Base-by-base conservation (phyloP, 2,113 vertebrate species). In the Blennius ocellaris region DNA sequence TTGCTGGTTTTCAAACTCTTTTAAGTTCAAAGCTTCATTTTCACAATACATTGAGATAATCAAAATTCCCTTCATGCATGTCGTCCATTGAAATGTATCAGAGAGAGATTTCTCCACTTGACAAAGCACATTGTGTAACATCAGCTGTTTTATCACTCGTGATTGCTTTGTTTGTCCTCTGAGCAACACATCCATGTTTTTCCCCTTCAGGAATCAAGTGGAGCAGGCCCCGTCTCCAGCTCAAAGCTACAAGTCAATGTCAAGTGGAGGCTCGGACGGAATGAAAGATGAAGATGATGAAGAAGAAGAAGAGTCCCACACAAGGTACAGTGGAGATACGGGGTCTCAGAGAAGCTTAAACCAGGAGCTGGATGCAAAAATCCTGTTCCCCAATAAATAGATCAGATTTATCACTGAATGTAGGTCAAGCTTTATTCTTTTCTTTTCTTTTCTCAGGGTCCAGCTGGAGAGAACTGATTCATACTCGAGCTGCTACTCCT, bases 401-500 rank as follows among this genome's bases (percentile, higher is more conserved):
- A 30, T 30, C 21, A 30, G 21, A 30, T 30, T 30, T 30, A 30
- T 30, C 21, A 30, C 21, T 30, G 21, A 30, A 30, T 30, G 21
- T 30, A 30, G 21, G 21, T 30, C 2, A 30, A 30, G 21, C 21
- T 30, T 30, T 30, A 30, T 30, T 30, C 21, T 30, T 4, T 30
- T 30, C 21, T 30, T 30, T 30, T 30, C n/a, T 79, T 86, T 59
- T 40, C 21, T 30, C 21, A 92, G 91, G 17, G 36, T 91, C n/a
- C 12, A 50, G 17, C 64, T 87, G 61, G 38, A 68, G 1, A 85
- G 82, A 83, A 21, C 65, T 3, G 88, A 81, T 48, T 92, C 91
- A 0, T 90, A 52, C 74, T 92, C 91, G 0, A 91, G 86, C 78
- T 76, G 75, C 70, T 91, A 90, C 76, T 87, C 91, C 9, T 11